Evolutionary conservation across 2,113 vertebrate genomes (phyloP), one percentile per base, ranked within the genome.

Genomic region (Epinephelus cyanopodus): DNA sequence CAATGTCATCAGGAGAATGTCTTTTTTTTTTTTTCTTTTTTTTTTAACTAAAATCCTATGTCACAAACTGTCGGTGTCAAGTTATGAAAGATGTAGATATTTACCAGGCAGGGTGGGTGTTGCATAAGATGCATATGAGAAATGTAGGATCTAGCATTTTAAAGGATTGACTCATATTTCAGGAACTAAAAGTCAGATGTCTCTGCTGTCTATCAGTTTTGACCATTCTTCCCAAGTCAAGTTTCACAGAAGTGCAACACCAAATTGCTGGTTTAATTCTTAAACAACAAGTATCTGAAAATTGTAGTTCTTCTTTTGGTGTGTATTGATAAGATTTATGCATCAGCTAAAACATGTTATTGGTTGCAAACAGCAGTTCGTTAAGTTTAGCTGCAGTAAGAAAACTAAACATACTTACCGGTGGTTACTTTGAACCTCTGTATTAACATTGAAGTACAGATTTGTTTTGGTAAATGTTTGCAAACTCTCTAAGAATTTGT

Each of bases 241-340:
- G 9, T 6, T 25, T 47, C 9, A 61, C 29, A 4, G 39, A 25
- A 45, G 12, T 65, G 39, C 48, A 39, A 42, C 9, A 47, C 8
- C 39, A 58, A 39, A 10, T 10, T 45, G 42, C 42, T 45, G 42
- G 8, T 11, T 45, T 45, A 45, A 11, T 10, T 12, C 42, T 45
- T 45, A 45, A 45, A 45, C 1, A 7, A 39, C 11, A 12, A 45
- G 42, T 45, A 42, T 42, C 39, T 42, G 6, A 42, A 42, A 42
- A 42, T 10, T 9, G 39, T 42, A 10, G 7, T 42, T 42, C 39
- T 39, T 23, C 18, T 48, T 47, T 33, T 47, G 19, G 18, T 66
- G 50, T 48, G 12, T 58, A 57, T 66, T 66, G 63, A 67, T 66
- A 47, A n/a, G 18, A 58, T 33, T 47, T 47, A 48, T 42, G 23